Conservation (phyloP, 2,113 vertebrate genomes). For the Cebus imitator region DNA sequence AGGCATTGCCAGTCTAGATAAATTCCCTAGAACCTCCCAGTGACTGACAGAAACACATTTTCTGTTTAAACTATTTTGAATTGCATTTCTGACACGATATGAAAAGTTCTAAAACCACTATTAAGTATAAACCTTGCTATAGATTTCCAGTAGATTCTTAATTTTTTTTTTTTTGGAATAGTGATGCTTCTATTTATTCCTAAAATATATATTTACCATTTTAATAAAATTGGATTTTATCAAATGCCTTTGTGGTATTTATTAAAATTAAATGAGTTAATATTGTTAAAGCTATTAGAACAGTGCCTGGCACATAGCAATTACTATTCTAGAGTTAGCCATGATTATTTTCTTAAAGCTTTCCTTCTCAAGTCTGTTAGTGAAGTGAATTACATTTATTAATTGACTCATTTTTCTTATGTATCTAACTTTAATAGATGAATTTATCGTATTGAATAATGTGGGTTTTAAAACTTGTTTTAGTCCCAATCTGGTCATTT, state of each 20-base stretch:
- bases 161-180: background rate
- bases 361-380: background rate
- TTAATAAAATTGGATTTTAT: background rate
- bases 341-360: background rate
- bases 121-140: background rate
- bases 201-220: background rate
- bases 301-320: background rate
- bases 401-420: background rate
- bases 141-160: background rate
- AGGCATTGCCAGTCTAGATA: background rate
- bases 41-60: background rate
- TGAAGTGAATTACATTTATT: background rate
- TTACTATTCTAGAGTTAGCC: background rate
- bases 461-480: background rate
- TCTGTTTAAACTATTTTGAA: background rate
- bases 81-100: constrained; percentile 5
- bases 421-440: background rate
- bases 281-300: background rate
- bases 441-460: background rate
- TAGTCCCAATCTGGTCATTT: background rate
- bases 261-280: constrained; percentile 18
- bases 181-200: background rate
- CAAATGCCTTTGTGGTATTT: background rate
- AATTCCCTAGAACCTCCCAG: background rate
- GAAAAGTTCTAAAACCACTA: background rate